These are phyloP conservation scores for Heptranchias perlo DNA, from an alignment of 2,113 vertebrate species.

Conservation along the genomic window DNA sequence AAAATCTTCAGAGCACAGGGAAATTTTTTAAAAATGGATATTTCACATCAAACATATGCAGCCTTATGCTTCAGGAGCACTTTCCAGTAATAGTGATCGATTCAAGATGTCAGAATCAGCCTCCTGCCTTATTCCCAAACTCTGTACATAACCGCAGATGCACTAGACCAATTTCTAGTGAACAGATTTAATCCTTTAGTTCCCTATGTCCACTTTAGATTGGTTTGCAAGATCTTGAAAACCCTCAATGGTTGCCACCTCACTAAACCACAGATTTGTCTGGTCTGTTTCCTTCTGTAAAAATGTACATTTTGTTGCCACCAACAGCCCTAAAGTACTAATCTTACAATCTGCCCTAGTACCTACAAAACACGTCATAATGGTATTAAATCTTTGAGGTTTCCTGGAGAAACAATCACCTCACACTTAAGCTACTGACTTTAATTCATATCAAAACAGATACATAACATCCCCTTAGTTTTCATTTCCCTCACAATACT, in stretches of 20 bases:
- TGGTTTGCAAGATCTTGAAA: background rate
- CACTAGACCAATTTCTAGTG: background rate
- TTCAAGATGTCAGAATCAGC: background rate
- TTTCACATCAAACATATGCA: background rate
- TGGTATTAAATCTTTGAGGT: background rate
- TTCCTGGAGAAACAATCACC: background rate
- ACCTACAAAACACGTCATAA: background rate
- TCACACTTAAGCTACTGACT: background rate
- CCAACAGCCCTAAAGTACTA: background rate
- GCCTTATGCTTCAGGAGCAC: background rate
- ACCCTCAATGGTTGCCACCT: background rate
- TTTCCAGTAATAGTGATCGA: background rate
- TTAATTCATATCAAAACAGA: background rate
- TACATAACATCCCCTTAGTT: background rate
- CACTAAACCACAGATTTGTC: background rate
- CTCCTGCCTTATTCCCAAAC: background rate
- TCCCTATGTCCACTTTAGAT: background rate
- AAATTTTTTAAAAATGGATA: background rate
- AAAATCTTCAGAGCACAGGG: too few species aligned
- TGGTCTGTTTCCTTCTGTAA: background rate
- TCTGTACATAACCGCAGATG: background rate
- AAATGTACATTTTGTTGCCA: background rate
- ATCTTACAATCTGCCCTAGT: background rate
- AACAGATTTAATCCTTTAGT: background rate
- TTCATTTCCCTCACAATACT: background rate